Evolutionary conservation across 1,140 invertebrate genomes (phyloP).

Genomic region (Drosophila lini): DNA sequence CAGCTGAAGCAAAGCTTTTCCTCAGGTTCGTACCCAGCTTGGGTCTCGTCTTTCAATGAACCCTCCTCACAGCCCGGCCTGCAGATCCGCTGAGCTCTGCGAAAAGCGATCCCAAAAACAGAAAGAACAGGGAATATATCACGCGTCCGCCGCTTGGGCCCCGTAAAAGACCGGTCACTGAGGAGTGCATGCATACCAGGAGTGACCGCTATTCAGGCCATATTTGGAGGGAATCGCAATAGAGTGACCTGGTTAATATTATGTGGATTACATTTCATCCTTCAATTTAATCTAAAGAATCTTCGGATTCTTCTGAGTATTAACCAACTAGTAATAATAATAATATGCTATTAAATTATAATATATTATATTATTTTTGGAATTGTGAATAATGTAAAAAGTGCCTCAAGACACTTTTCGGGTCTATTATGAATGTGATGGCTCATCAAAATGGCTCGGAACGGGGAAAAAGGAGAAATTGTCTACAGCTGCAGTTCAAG

Average conservation of each 20-base stretch:
- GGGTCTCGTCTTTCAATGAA: conserved; percentile 69
- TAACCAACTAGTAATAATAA: too few relatives aligned
- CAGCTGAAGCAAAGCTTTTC: conserved; percentile 17
- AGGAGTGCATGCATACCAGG: conserved; percentile 22
- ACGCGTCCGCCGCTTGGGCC: conserved; percentile 46
- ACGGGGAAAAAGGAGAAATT: background rate
- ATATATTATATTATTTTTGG: too few relatives aligned
- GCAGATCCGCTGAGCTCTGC: conserved; percentile 51
- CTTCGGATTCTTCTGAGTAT: too few relatives aligned
- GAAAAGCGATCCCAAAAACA: conserved; percentile 50
- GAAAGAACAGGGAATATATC: conserved; percentile 37
- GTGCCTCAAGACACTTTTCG: too few relatives aligned
- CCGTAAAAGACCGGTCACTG: conserved; percentile 4
- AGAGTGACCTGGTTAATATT: conserved; percentile 8
- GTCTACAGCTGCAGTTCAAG: conserved; percentile 15
- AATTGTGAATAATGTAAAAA: too few relatives aligned
- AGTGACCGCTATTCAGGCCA: conserved; percentile 17
- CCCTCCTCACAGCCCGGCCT: conserved; percentile 12
- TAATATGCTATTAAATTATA: too few relatives aligned
- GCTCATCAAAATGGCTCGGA: conserved; percentile 1
- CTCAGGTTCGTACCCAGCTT: conserved; percentile 9
- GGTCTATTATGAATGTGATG: conserved; percentile 6
- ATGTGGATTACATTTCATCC: background rate
- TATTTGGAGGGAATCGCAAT: conserved; percentile 10
- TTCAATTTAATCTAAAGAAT: background rate